Percentiles rank a stretch among this genome's conserved stretches.
Conservation (phyloP, 2,113 vertebrate genomes). For the Microtus richardsoni region DNA sequence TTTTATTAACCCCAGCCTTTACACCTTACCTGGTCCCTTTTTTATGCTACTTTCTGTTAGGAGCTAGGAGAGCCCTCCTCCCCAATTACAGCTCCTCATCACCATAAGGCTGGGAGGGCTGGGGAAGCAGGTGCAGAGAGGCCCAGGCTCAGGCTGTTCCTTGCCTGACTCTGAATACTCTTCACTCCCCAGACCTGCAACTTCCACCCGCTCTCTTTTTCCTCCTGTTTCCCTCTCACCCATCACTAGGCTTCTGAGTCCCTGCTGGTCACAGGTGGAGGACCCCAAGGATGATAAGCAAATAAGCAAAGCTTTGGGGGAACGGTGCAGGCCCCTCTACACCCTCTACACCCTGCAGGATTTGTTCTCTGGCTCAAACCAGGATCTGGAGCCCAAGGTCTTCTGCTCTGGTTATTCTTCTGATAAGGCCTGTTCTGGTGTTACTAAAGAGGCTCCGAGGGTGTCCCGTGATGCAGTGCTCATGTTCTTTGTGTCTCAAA, state of each 20-base stretch:
- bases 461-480: background rate
- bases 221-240: background rate
- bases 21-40: constrained; percentile 19
- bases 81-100: background rate
- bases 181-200: background rate
- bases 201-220: background rate
- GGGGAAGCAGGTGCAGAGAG: background rate
- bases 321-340: background rate
- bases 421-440: background rate
- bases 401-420: background rate
- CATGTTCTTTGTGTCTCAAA: background rate
- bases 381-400: background rate
- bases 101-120: background rate
- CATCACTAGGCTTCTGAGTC: background rate
- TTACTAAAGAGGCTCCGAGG: background rate
- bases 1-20: constrained; percentile 58
- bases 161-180: background rate
- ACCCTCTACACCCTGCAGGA: background rate
- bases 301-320: background rate
- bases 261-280: background rate
- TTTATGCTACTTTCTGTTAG: background rate
- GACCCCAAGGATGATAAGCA: background rate
- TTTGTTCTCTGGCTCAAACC: background rate
- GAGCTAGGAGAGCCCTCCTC: background rate
- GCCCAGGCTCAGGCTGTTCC: background rate